Evolutionary conservation across 2,113 vertebrate genomes (phyloP).

Genomic region (Connochaetes taurinus): DNA sequence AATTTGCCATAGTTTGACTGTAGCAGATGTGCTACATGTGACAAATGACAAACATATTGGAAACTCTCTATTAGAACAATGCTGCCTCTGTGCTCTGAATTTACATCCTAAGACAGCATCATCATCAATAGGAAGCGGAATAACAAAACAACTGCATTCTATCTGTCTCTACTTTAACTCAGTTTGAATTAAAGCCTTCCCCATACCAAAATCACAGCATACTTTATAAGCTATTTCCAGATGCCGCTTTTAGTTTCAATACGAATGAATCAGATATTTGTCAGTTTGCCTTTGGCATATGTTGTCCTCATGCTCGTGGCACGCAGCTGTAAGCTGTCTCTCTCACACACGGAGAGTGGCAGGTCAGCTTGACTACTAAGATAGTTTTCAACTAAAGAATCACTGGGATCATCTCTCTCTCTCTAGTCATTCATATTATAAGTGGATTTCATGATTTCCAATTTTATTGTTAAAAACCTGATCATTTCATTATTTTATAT

Average conservation of each 20-base stretch:
- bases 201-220: not conserved
- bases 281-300: not conserved
- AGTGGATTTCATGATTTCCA: not conserved
- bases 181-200: slow-evolving; percentile 14
- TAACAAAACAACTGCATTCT: slow-evolving; percentile 27
- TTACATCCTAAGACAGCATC: not conserved
- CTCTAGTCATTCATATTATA: not conserved
- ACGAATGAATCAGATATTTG: not conserved
- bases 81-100: not conserved
- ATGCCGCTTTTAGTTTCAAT: not conserved
- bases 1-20: slow-evolving; percentile 36
- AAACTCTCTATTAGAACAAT: slow-evolving; percentile 30
- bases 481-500: not conserved
- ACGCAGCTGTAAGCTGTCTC: not conserved
- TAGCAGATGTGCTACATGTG: slow-evolving; percentile 32
- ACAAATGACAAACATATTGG: slow-evolving; percentile 51
- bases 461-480: not conserved
- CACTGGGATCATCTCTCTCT: not conserved
- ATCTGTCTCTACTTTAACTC: not conserved
- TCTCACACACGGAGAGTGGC: not conserved
- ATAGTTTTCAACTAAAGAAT: not conserved
- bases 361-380: not conserved
- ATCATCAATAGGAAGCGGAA: slow-evolving; percentile 34
- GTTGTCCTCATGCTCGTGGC: not conserved
- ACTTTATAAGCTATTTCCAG: slow-evolving; percentile 40